Evolutionary conservation across 2,888 invertebrate species (phyloP).

Genomic region (Anarsia innoxiella): DNA sequence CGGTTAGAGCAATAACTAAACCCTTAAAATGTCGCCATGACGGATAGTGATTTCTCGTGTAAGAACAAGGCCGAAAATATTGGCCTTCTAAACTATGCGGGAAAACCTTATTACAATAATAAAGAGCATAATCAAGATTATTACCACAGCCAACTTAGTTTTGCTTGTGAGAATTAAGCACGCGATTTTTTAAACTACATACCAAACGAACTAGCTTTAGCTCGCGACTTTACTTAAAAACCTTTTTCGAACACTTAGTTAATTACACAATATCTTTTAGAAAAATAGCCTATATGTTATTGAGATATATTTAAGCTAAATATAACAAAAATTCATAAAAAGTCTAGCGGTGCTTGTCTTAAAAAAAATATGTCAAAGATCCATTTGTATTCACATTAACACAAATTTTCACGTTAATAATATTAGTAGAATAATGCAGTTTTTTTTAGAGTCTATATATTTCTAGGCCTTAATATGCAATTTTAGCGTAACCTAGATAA

Average conservation of each 20-base stretch:
- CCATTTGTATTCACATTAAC: too few species aligned
- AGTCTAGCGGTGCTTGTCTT: background rate
- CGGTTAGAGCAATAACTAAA: too few species aligned
- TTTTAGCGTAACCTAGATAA: too few species aligned
- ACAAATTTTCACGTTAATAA: too few species aligned
- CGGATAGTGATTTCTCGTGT: background rate
- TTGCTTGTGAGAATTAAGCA: background rate
- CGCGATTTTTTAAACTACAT: background rate
- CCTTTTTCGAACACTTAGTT: background rate
- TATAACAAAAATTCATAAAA: background rate
- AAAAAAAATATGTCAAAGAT: too few species aligned
- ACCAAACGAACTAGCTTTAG: background rate
- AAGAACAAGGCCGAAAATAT: background rate
- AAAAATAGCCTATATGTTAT: background rate
- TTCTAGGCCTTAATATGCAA: too few species aligned
- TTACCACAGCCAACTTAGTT: background rate
- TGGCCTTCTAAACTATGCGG: background rate
- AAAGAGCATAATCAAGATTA: constrained; percentile 1
- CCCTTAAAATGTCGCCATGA: too few species aligned
- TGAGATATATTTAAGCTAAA: background rate
- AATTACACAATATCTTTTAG: background rate
- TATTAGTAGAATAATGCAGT: too few species aligned
- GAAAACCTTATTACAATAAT: background rate
- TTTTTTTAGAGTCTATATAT: too few species aligned
- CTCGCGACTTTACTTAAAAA: background rate